phyloP scores from a whole-genome alignment of 2,797 vertebrate species.

The Sandelia bainsii region DNA sequence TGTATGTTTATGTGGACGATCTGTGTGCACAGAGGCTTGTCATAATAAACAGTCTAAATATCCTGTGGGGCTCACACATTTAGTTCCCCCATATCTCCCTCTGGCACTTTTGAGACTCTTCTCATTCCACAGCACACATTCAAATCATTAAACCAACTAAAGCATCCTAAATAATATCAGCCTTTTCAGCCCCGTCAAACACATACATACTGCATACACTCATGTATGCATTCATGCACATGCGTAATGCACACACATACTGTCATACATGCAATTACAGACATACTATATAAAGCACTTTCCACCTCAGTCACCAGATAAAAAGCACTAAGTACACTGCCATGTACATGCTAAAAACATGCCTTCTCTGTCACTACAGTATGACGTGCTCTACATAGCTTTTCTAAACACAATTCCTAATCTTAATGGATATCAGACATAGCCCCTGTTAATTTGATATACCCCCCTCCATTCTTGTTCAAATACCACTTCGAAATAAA shows the following conservation, averaged over 20 bases:
- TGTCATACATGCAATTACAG: neutral
- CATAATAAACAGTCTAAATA: conserved; percentile 71
- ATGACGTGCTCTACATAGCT: conserved; percentile 28
- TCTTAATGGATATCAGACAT: conserved; percentile 60
- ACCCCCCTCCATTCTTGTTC: conserved; percentile 63
- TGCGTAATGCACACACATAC: neutral
- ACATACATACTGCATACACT: conserved; percentile 15
- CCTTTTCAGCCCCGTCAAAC: conserved; percentile 39
- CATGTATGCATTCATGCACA: conserved; percentile 4
- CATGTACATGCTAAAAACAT: conserved; percentile 7
- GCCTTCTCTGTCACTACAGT: conserved; percentile 18
- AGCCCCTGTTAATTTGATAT: conserved; percentile 70
- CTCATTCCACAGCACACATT: conserved; percentile 67
- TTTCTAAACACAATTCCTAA: conserved; percentile 37
- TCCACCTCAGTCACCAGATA: conserved; percentile 28
- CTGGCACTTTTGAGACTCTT: conserved; percentile 52
- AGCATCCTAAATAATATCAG: conserved; percentile 71
- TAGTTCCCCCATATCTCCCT: conserved; percentile 49
- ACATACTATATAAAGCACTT: conserved; percentile 1
- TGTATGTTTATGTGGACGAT: conserved; percentile 36
- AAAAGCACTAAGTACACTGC: conserved; percentile 6
- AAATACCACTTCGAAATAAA: conserved; percentile 66
- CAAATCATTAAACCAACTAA: conserved; percentile 73
- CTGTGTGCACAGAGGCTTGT: conserved; percentile 45
- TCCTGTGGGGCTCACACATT: conserved; percentile 67